Evolutionary conservation across 2,888 invertebrate species (phyloP), one percentile per base, ranked within the genome.

Genomic region (Aporophyla nigra): DNA sequence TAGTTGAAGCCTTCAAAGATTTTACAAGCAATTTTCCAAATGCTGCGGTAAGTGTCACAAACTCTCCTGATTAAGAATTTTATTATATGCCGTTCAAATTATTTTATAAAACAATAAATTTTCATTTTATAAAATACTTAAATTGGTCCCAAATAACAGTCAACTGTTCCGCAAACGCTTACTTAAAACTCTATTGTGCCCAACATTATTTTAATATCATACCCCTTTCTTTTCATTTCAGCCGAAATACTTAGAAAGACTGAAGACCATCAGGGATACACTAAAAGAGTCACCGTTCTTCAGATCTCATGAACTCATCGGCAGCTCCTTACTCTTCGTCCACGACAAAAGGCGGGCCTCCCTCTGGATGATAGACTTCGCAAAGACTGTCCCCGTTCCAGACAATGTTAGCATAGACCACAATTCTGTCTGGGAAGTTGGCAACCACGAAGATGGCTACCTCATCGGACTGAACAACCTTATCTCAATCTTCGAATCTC

Each of bases 361-460:
- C 82, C 98, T 99, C 21, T 99, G 99, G 99, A 97, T 99, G 97
- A 99, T 99, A 86, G 99, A 99, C 95, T 99, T 99, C 93, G 99
- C 99, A 67, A 99, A 99, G 96, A 99, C 99, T 0, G 97, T 99
- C 65, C 97, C 98, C 21, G 97, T 99, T 56, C 98, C 99, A 0
- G 97, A 97, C 1, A 97, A 98, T 81, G 95, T 98, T 80, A 96
- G 93, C 58, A 98, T 99, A 77, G 97, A 98, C 90, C 99, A 99
- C 94, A 97, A 97, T 82, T 97, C 98, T 40, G 97, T 98, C 71
- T 99, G 99, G 99, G 98, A 98, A 91, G 99, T 99, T 79, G 99
- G 99, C 61, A 99, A 99, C 94, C 99, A 99, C 92, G 99, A 99
- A 96, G 99, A 99, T 92, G 99, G 99, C 82, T 99, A 99, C 96